Percentiles rank a stretch among this genome's conserved stretches.
These are phyloP conservation scores for Lepus americanus DNA, from an alignment of 2,113 vertebrate genomes.

Conservation along the genomic window DNA sequence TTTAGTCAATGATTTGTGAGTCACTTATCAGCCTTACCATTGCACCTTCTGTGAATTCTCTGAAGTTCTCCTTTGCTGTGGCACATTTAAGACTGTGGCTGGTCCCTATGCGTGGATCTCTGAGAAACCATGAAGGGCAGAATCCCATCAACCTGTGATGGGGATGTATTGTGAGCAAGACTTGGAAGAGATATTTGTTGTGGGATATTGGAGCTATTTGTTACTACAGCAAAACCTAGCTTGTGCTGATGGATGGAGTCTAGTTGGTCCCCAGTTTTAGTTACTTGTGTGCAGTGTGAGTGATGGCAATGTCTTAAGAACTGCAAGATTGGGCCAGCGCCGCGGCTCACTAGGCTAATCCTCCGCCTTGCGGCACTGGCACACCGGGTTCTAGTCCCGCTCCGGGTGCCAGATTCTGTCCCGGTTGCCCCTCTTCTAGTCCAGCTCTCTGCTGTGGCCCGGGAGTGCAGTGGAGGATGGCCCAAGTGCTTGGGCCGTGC, in stretches of 20 bases:
- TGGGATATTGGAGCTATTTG: conserved; percentile 12
- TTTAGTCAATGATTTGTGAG: conserved; percentile 40
- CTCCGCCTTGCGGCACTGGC: too few relatives aligned
- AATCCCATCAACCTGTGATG: background rate
- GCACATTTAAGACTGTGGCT: conserved; percentile 9
- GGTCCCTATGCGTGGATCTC: background rate
- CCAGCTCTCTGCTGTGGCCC: too few relatives aligned
- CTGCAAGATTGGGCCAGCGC: background rate
- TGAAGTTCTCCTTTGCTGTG: conserved; percentile 48
- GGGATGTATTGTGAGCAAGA: background rate
- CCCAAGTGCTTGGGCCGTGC: too few relatives aligned
- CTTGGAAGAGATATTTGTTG: conserved; percentile 14
- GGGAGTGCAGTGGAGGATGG: too few relatives aligned
- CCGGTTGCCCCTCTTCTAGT: too few relatives aligned
- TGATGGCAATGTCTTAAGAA: conserved; percentile 54
- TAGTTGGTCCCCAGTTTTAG: conserved; percentile 29
- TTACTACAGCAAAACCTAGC: conserved; percentile 43
- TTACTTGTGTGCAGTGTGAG: background rate
- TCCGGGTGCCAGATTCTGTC: too few relatives aligned
- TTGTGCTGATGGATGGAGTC: background rate
- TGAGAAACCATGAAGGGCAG: background rate
- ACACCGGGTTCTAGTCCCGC: too few relatives aligned
- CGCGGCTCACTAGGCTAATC: too few relatives aligned
- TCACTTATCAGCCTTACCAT: background rate
- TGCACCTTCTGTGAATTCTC: conserved; percentile 30